Percentiles rank a stretch among this genome's conserved stretches.
Conservation (phyloP, 2,113 vertebrate genomes). For the Tringa solitaria region DNA sequence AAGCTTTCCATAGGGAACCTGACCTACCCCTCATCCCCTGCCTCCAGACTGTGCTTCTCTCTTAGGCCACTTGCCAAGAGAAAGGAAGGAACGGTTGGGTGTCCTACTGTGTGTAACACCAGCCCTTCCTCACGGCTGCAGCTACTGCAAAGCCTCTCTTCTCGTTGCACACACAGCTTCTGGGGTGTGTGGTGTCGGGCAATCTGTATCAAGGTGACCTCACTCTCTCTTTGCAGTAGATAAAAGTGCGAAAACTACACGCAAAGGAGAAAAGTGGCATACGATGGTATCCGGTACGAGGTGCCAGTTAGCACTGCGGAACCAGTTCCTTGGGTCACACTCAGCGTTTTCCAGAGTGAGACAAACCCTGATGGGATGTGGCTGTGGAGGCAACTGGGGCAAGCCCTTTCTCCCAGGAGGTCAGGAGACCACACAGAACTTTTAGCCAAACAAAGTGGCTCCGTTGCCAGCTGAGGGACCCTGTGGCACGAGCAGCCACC, state of each 20-base stretch:
- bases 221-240: background rate
- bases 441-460: background rate
- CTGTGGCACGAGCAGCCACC: background rate
- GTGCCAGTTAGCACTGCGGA: background rate
- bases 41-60: background rate
- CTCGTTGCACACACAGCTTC: background rate
- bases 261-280: background rate
- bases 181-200: background rate
- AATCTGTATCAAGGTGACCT: rapidly evolving
- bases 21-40: background rate
- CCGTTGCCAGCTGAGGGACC: background rate
- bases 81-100: rapidly evolving
- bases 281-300: rapidly evolving
- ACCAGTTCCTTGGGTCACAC: background rate
- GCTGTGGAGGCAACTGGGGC: background rate
- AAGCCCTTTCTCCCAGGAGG: background rate
- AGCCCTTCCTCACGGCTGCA: background rate
- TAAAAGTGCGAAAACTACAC: background rate
- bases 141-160: background rate
- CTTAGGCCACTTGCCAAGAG: background rate
- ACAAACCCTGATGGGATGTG: background rate
- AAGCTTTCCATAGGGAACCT: background rate
- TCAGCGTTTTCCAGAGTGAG: background rate
- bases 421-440: background rate
- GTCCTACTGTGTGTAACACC: background rate